Conservation (phyloP, 2,888 invertebrate species). For the Schizaphis graminum region DNA sequence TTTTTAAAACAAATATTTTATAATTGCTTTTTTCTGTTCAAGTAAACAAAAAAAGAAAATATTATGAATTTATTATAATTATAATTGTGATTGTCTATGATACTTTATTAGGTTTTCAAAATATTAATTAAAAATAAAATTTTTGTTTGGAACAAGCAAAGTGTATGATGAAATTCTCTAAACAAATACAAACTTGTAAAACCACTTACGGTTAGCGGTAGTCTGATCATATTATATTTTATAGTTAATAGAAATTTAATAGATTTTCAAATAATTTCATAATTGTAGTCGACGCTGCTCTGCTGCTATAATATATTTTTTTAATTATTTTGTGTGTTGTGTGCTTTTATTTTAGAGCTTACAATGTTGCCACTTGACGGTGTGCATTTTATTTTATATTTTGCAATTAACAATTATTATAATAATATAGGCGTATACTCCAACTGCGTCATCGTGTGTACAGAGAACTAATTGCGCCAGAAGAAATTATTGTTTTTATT, state of each 20-base stretch:
- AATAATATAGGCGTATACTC: neutral
- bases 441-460: neutral
- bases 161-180: neutral
- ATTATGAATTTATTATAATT: neutral
- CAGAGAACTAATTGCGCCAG: neutral
- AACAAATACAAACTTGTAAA: neutral
- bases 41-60: neutral
- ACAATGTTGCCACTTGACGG: neutral
- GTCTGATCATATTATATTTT: neutral
- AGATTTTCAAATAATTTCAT: neutral
- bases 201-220: neutral
- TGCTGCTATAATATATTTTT: neutral
- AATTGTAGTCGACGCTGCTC: neutral
- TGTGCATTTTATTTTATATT: neutral
- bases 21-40: neutral
- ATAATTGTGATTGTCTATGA: neutral
- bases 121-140: neutral
- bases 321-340: neutral
- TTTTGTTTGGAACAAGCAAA: neutral
- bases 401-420: neutral
- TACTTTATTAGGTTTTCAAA: neutral
- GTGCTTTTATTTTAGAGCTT: neutral
- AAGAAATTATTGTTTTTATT: neutral
- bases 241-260: neutral
- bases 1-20: neutral